phyloP scores from a whole-genome alignment of 2,797 vertebrate genomes.

The Channallabes apus region DNA sequence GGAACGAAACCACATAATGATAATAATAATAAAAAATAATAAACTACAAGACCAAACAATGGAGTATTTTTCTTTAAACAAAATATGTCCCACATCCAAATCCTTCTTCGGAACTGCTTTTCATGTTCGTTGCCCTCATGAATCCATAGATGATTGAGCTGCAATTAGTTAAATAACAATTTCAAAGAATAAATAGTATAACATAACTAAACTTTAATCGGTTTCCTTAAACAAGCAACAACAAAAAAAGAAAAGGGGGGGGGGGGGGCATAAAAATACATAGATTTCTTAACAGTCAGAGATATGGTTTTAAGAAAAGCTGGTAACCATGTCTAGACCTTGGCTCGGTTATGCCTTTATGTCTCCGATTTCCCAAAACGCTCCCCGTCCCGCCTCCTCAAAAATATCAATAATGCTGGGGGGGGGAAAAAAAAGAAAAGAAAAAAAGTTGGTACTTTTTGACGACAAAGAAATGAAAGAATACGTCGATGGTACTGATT shows the following conservation, averaged over 20 bases:
- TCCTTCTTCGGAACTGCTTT: neutral
- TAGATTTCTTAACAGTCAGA: conserved; percentile 10
- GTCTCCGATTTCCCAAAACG: conserved; percentile 10
- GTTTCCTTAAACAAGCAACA: neutral
- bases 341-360: neutral
- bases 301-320: conserved; percentile 26
- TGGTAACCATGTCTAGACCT: conserved; percentile 23
- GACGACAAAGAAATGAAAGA: conserved; percentile 46
- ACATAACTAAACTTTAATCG: conserved; percentile 45
- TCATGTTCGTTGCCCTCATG: neutral
- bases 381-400: neutral
- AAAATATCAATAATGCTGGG: neutral
- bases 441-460: conserved; percentile 22
- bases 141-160: conserved; percentile 33
- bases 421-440: too few relatives aligned
- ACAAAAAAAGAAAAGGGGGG: neutral
- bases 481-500: conserved; percentile 42
- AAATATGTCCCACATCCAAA: neutral
- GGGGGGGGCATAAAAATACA: neutral
- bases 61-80: conserved; percentile 19
- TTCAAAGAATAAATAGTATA: conserved; percentile 58
- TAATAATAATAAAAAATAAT: neutral
- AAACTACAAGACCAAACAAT: conserved; percentile 3
- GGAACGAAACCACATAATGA: neutral
- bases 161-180: conserved; percentile 42